Evolutionary conservation across 2,797 vertebrate species (phyloP).

Genomic region (Euphonia xanthogaster): DNA sequence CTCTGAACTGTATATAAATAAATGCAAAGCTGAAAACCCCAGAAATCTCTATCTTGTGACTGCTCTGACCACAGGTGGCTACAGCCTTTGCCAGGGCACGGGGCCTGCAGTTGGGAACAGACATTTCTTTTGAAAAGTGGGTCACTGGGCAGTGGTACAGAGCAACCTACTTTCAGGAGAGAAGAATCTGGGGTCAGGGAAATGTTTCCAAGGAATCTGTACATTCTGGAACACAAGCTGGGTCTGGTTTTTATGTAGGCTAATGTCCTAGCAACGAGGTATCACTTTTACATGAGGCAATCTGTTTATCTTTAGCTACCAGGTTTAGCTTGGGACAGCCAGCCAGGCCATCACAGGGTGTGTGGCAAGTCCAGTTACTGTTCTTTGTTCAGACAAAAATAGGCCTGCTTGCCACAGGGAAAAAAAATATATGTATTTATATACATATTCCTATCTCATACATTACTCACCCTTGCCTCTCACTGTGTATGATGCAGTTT

Average conservation of each 20-base stretch:
- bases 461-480: not conserved
- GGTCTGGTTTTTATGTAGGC: not conserved
- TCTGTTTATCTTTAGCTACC: slow-evolving; percentile 20
- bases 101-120: not conserved
- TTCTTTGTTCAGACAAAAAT: not conserved
- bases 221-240: slow-evolving; percentile 7
- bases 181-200: not conserved
- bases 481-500: not conserved
- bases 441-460: not conserved
- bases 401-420: not conserved
- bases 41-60: slow-evolving; percentile 25
- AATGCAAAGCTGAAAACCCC: not conserved
- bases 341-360: not conserved
- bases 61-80: not conserved
- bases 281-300: not conserved
- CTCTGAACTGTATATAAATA: slow-evolving; percentile 26
- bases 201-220: not conserved
- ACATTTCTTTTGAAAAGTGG: slow-evolving; percentile 43
- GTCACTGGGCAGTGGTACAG: slow-evolving; percentile 39
- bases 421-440: not conserved
- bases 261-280: not conserved
- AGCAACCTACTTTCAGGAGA: slow-evolving; percentile 37
- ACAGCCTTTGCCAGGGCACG: slow-evolving; percentile 26
- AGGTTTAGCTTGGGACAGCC: not conserved
- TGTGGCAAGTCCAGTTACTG: not conserved